These are phyloP conservation scores for Phenganax subtilis DNA, from an alignment of 92 coral and sea anemone genomes.

Conservation along the genomic window DNA sequence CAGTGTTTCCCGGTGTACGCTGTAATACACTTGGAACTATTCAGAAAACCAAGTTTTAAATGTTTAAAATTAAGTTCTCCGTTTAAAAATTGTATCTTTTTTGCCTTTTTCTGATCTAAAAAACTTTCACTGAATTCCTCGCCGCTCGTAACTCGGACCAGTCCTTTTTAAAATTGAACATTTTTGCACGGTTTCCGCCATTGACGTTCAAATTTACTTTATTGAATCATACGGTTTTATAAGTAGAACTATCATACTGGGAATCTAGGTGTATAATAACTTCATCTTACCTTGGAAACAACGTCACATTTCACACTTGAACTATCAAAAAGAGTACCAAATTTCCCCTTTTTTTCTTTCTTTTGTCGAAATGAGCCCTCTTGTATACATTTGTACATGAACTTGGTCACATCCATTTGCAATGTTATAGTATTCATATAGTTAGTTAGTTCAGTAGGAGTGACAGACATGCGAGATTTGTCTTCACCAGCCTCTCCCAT, in stretches of 20 bases:
- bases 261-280: background rate
- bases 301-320: slow-evolving; percentile 71
- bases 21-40: too few relatives aligned
- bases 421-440: slow-evolving; percentile 79
- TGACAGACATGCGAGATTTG: slow-evolving; percentile 59
- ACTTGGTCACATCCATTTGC: slow-evolving; percentile 84
- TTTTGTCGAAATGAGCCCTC: slow-evolving; percentile 57
- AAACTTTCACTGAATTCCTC: too few relatives aligned
- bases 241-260: background rate
- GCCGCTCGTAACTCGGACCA: too few relatives aligned
- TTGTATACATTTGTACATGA: slow-evolving; percentile 66
- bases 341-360: slow-evolving; percentile 48
- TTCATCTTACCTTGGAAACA: slow-evolving; percentile 69
- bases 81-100: too few relatives aligned
- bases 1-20: too few relatives aligned
- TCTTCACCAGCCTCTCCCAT: slow-evolving; percentile 57
- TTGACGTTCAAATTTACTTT: too few relatives aligned
- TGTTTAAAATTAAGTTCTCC: too few relatives aligned
- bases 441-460: slow-evolving; percentile 74
- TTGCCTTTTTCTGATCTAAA: too few relatives aligned
- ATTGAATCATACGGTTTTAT: background rate
- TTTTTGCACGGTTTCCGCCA: too few relatives aligned
- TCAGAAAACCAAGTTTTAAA: too few relatives aligned
- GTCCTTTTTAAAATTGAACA: too few relatives aligned
- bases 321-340: slow-evolving; percentile 88